Evolutionary conservation across 1,140 invertebrate genomes (phyloP).

Genomic region (Teleopsis dalmanni): DNA sequence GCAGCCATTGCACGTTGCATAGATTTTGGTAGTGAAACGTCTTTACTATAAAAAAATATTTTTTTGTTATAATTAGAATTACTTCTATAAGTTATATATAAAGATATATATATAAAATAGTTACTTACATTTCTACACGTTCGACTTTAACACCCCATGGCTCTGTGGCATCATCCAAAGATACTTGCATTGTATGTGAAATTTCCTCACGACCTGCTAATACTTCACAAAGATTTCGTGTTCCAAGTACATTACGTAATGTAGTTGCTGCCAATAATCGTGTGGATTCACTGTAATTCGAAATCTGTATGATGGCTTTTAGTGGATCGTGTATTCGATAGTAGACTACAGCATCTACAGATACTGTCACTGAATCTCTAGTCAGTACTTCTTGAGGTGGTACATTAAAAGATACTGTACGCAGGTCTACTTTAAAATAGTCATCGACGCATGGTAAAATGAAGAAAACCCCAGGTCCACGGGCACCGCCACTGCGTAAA

Average conservation of each 20-base stretch:
- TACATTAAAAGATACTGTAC: constrained; percentile 58
- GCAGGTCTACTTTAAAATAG: constrained; percentile 79
- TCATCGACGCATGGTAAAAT: constrained; percentile 86
- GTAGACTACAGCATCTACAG: constrained; percentile 88
- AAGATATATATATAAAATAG: no score
- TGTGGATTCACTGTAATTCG: constrained; percentile 74
- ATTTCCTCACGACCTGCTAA: constrained; percentile 80
- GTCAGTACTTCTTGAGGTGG: constrained; percentile 69
- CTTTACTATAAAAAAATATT: constrained; percentile 59
- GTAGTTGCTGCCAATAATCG: constrained; percentile 79
- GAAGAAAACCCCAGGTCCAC: constrained; percentile 78
- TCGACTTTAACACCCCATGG: constrained; percentile 96
- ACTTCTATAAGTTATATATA: neutral
- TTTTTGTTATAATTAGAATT: no score
- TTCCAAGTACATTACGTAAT: constrained; percentile 84
- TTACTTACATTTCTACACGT: constrained; percentile 89
- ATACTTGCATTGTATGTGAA: constrained; percentile 46
- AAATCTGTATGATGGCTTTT: constrained; percentile 72
- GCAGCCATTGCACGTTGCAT: constrained; percentile 81
- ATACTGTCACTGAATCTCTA: constrained; percentile 87
- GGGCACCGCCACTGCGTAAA: constrained; percentile 49
- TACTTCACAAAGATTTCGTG: constrained; percentile 67
- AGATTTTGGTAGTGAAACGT: constrained; percentile 75
- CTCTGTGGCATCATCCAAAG: constrained; percentile 71
- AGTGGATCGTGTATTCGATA: constrained; percentile 73